Conservation (phyloP, 2,888 invertebrate genomes). For the Campaea margaritaria region DNA sequence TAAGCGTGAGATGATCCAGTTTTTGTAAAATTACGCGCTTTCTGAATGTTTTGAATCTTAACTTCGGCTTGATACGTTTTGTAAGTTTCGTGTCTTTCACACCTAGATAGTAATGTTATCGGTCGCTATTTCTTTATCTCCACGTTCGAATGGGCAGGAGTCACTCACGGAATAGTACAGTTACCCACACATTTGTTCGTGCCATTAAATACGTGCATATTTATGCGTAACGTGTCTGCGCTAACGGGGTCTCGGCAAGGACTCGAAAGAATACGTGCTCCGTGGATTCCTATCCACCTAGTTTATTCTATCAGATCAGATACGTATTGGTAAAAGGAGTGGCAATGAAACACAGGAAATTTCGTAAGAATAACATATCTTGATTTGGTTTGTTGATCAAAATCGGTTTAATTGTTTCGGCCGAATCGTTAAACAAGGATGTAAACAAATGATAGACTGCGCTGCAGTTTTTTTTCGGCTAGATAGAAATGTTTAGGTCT, state of each 20-base stretch:
- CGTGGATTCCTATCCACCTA: slow-evolving; percentile 45
- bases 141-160: slow-evolving; percentile 61
- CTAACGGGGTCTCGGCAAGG: slow-evolving; percentile 77
- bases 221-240: slow-evolving; percentile 79
- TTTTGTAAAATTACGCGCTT: slow-evolving; percentile 52
- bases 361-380: slow-evolving; percentile 4
- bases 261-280: slow-evolving; percentile 66
- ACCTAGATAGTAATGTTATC: slow-evolving; percentile 46
- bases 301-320: slow-evolving; percentile 18
- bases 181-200: slow-evolving; percentile 75
- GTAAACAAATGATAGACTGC: neutral
- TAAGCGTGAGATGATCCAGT: slow-evolving; percentile 59
- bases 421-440: slow-evolving; percentile 1
- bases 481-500: too few species aligned
- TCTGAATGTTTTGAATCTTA: slow-evolving; percentile 36
- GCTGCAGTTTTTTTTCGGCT: neutral
- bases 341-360: slow-evolving; percentile 22
- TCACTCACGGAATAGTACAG: slow-evolving; percentile 73
- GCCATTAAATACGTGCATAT: slow-evolving; percentile 79
- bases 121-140: slow-evolving; percentile 57
- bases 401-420: neutral
- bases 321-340: slow-evolving; percentile 13
- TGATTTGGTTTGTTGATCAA: slow-evolving; percentile 5
- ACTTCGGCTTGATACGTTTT: slow-evolving; percentile 5
- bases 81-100: slow-evolving; percentile 21